Base-by-base conservation (phyloP, 2,113 vertebrate genomes). In the Pangasianodon hypophthalmus region DNA sequence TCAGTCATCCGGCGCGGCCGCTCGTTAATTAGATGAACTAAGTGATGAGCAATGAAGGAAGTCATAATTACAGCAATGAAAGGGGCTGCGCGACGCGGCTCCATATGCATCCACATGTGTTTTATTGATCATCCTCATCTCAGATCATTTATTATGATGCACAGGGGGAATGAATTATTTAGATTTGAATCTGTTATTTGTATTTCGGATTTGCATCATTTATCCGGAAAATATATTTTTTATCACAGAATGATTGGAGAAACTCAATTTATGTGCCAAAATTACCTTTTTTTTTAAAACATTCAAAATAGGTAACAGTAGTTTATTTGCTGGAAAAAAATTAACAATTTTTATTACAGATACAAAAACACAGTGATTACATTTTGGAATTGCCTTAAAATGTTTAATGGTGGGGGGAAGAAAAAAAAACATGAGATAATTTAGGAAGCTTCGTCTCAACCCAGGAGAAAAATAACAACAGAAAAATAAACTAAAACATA, bases 1-100 rank as follows among this genome's bases (percentile, higher is more conserved):
- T 95, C 95, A 96, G 95, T 94, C 90, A 93, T 95, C 95, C 94
- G 94, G 93, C 77, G 83, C 89, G 84, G 92, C 93, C 89, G 92
- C 93, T 94, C 90, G 94, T 92, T 90, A 91, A 85, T 89, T 89
- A 92, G 92, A 91, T 90, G 92, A 86, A 69, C 46, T 89, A 84
- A 84, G 67, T 79, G 77, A 87, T 89, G 77, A 87, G 62, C 54
- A 44, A 87, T 85, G 60, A 89, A 85, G 90, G 71, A 88, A 88
- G 58, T 87, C 50, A 67, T 91, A 86, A 88, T 91, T 84, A 90
- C 81, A 37, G 67, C 85, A 44, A 50, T 84, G 69, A 89, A 88
- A 88, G 87, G 48, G 71, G 56, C 56, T 24, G 71, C 37, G 46
- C 58, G n/a, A 48, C 62, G 29, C 58, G 18, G 69, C 71, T 80